Evolutionary conservation across 2,113 vertebrate species (phyloP).

Genomic region (Cyanoderma ruficeps): DNA sequence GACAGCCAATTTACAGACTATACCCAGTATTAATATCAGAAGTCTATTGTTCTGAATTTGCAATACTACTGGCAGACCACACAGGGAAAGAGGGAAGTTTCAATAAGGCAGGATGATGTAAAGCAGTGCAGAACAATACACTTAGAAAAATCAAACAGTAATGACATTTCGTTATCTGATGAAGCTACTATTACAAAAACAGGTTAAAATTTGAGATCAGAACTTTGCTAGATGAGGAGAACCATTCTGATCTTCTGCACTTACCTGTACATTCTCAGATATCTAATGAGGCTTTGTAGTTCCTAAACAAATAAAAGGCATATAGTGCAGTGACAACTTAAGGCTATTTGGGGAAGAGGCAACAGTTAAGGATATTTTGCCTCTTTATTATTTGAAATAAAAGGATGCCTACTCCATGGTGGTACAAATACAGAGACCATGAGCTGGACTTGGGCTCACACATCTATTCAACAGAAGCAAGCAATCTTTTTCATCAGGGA

Average conservation of each 20-base stretch:
- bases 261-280: slow-evolving; percentile 63
- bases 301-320: slow-evolving; percentile 51
- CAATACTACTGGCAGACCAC: slow-evolving; percentile 31
- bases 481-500: neutral
- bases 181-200: slow-evolving; percentile 21
- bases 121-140: slow-evolving; percentile 30
- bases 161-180: neutral
- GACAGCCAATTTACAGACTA: slow-evolving; percentile 3
- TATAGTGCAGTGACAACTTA: neutral
- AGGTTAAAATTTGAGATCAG: slow-evolving; percentile 51
- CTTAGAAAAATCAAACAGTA: neutral
- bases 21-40: neutral
- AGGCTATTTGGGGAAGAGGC: neutral
- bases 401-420: neutral
- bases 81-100: slow-evolving; percentile 16
- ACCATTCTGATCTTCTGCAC: slow-evolving; percentile 63
- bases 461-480: neutral
- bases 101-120: neutral
- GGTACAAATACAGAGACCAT: neutral
- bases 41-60: neutral
- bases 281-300: slow-evolving; percentile 43
- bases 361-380: neutral
- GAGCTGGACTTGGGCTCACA: neutral
- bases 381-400: neutral
- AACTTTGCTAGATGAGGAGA: slow-evolving; percentile 36